These are phyloP conservation scores for Torymus aiolomorphi DNA, from an alignment of 2,888 invertebrate genomes.

Conservation along the genomic window DNA sequence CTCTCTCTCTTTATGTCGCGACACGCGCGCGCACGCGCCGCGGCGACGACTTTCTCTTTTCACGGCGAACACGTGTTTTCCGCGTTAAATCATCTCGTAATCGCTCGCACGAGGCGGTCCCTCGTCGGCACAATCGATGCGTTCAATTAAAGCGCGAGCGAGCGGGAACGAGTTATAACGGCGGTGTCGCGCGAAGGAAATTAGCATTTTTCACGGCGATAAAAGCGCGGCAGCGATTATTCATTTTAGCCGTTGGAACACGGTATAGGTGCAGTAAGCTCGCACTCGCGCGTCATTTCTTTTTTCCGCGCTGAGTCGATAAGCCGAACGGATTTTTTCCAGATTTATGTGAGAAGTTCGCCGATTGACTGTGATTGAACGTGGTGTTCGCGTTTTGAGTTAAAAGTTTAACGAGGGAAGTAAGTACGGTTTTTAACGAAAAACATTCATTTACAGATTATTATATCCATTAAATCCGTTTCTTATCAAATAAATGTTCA, in stretches of 20 bases:
- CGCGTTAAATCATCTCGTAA: conserved; percentile 54
- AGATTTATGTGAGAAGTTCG: conserved; percentile 17
- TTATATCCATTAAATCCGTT: too few relatives aligned
- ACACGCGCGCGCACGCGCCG: too few relatives aligned
- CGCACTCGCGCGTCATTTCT: background rate
- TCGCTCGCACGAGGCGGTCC: background rate
- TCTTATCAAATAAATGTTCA: too few relatives aligned
- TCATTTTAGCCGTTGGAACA: conserved; percentile 7
- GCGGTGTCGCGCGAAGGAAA: too few relatives aligned
- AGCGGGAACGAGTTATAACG: background rate
- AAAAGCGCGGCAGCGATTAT: background rate
- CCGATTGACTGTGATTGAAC: background rate
- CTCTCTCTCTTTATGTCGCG: too few relatives aligned
- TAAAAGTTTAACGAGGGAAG: too few relatives aligned
- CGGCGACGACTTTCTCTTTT: conserved; percentile 49
- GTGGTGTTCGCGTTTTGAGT: too few relatives aligned
- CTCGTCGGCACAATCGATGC: conserved; percentile 21
- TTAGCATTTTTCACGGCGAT: too few relatives aligned
- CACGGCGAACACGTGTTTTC: conserved; percentile 52
- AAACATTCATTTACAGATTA: too few relatives aligned
- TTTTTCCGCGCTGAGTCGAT: background rate
- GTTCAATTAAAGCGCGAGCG: background rate
- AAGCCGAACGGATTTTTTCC: background rate
- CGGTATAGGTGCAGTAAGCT: background rate
- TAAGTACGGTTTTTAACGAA: too few relatives aligned